Evolutionary conservation across 2,113 vertebrate species (phyloP), one percentile per base, ranked within the genome.

Genomic region (Tiliqua scincoides): DNA sequence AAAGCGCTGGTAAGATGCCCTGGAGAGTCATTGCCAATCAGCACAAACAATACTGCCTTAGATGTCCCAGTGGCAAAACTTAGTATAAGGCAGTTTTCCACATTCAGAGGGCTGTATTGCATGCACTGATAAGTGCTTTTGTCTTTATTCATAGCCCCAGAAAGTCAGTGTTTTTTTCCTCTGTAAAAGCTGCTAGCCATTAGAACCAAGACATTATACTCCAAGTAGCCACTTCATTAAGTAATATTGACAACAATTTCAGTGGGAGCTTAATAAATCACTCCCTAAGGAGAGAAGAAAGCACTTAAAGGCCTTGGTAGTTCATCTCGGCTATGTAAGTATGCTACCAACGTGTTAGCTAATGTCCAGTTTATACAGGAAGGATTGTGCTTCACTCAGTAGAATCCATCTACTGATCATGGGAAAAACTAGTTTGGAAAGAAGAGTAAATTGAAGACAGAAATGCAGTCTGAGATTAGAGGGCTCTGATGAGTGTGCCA

Each of bases 261-360:
- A 82, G 84, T 67, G 86, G 1, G 23, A 84, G 12, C 40, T 84
- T 61, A 70, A 89, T 90, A 88, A 61, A 6, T 79, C 76, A 68
- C 30, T 40, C 37, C 85, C 65, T 48, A 75, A 0, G 0, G 15
- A 23, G 15, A 43, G 37, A 30, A 59, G 54, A 89, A 91, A 59
- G 1, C 25, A 84, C 68, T 70, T 83, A 3, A 32, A 0, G 48
- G 3, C 43, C 63, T 23, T 23, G 72, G 40, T 83, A 59, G 59
- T 73, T 84, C 57, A 84, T 67, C 59, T 63, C 23, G n/a, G 43
- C 27, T 30, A n/a, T 48, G 65, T 27, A n/a, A 54, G 43, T 1
- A 30, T 27, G n/a, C 20, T 1, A 0, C 48, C 73, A n/a, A 61
- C 67, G 7, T 14, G 23, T 11, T 59, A 82, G 27, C 30, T 52